phyloP scores from a whole-genome alignment of 2,888 invertebrate species.

The Synergus laeviventris region DNA sequence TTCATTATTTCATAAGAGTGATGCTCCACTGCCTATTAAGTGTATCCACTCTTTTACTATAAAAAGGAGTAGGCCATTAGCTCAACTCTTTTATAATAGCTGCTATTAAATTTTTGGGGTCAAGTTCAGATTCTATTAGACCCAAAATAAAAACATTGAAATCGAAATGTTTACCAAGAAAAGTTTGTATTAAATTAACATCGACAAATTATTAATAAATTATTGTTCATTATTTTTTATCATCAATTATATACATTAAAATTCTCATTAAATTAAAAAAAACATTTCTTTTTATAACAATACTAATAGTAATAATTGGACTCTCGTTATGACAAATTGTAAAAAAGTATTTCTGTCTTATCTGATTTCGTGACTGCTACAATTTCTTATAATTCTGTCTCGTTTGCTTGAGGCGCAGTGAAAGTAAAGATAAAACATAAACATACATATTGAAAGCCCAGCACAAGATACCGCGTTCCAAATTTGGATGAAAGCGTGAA shows the following conservation, averaged over 20 bases:
- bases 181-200: no score
- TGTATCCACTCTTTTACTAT: background rate
- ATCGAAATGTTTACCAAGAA: background rate
- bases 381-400: conserved; percentile 5
- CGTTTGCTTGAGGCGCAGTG: conserved; percentile 24
- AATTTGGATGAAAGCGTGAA: conserved; percentile 23
- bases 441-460: conserved; percentile 34
- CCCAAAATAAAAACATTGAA: background rate
- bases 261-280: background rate
- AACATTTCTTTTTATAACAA: background rate
- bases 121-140: background rate
- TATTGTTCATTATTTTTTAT: no score
- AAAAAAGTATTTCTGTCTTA: background rate
- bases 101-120: background rate
- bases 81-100: background rate
- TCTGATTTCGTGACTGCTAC: conserved; percentile 22
- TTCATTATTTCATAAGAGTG: conserved; percentile 22
- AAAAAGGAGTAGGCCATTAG: background rate
- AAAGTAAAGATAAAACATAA: conserved; percentile 25
- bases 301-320: background rate
- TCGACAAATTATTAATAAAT: no score
- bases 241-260: background rate
- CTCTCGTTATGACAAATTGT: background rate
- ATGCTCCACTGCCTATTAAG: conserved; percentile 29
- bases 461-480: conserved; percentile 22